These are phyloP conservation scores for Phyllotreta cruciferae DNA, from an alignment of 2,888 invertebrate genomes.

Conservation along the genomic window DNA sequence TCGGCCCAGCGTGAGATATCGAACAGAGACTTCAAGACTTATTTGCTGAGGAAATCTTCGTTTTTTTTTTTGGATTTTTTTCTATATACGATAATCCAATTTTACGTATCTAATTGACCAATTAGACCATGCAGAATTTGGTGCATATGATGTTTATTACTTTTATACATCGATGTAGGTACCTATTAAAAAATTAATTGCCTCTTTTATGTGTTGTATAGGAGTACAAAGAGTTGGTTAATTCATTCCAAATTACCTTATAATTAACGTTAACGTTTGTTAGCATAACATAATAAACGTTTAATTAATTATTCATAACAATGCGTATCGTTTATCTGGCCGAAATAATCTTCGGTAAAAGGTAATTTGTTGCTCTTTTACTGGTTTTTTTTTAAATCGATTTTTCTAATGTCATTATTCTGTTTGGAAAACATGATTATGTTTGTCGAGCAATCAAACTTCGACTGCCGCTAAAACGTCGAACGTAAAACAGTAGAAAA, in stretches of 20 bases:
- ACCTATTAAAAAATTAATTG: no score
- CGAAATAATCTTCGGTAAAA: not conserved
- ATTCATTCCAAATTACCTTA: slow-evolving; percentile 12
- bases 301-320: slow-evolving; percentile 15
- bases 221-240: not conserved
- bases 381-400: slow-evolving; percentile 24
- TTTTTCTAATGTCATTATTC: slow-evolving; percentile 45
- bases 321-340: slow-evolving; percentile 6
- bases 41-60: slow-evolving; percentile 12
- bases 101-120: no score
- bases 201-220: no score
- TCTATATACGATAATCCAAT: no score
- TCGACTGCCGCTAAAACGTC: slow-evolving; percentile 44
- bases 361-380: slow-evolving; percentile 9
- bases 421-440: slow-evolving; percentile 47
- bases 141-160: no score
- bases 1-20: slow-evolving; percentile 52
- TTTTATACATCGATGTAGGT: no score
- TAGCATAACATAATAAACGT: slow-evolving; percentile 3
- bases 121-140: no score
- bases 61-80: no score
- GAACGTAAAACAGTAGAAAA: slow-evolving; percentile 35
- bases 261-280: slow-evolving; percentile 6
- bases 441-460: slow-evolving; percentile 49
- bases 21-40: slow-evolving; percentile 25